A percentile compares a stretch with the other conserved stretches of the same genome.
These are phyloP conservation scores for Ptychodera flava DNA, from an alignment of 35 echinoderm and acorn worm species.

Conservation along the genomic window DNA sequence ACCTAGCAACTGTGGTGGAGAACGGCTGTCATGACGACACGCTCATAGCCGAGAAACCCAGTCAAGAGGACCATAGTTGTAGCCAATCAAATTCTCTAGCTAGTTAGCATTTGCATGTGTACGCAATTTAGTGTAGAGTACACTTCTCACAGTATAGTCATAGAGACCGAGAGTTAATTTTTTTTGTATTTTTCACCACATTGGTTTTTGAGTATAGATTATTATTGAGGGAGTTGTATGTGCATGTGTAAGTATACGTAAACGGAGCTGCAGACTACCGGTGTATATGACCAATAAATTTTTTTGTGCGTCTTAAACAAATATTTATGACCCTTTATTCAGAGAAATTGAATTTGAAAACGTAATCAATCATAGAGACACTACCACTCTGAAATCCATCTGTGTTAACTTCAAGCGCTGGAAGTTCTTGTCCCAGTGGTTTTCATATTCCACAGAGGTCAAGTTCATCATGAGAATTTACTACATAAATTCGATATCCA, in stretches of 20 bases:
- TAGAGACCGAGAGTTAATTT: not conserved
- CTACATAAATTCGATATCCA: not conserved
- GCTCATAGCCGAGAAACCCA: not conserved
- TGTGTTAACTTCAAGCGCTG: not conserved
- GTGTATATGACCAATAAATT: too few species aligned
- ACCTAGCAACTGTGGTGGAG: not conserved
- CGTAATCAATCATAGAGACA: too few species aligned
- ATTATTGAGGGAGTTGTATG: too few species aligned
- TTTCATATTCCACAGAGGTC: not conserved
- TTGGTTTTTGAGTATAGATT: too few species aligned
- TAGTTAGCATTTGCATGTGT: not conserved
- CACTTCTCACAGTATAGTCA: not conserved
- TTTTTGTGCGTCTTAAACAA: too few species aligned
- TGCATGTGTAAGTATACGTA: too few species aligned
- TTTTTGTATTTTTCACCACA: constrained; percentile 2
- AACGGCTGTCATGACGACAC: not conserved
- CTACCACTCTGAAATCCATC: too few species aligned
- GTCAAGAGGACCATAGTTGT: not conserved
- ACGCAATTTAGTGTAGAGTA: not conserved
- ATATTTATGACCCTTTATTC: too few species aligned
- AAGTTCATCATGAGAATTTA: not conserved
- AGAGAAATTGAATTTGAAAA: too few species aligned
- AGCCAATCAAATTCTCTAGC: not conserved
- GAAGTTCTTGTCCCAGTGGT: not conserved
- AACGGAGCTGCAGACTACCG: too few species aligned